Percentiles rank a stretch among this genome's conserved stretches.
Conservation (phyloP, 2,797 vertebrate genomes). For the Schizopygopsis malacanthus region DNA sequence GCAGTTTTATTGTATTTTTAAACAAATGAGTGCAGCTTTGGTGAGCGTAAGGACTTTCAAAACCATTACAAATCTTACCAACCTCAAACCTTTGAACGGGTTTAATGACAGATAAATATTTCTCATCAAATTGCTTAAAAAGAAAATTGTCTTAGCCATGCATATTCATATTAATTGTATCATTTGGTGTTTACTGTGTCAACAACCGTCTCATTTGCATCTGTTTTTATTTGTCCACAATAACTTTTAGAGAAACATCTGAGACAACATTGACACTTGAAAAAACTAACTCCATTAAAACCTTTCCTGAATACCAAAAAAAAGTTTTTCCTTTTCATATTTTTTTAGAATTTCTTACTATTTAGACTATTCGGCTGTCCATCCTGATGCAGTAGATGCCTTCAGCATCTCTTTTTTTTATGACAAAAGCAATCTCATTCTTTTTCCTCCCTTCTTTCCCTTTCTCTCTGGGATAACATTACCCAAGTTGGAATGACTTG, state of each 20-base stretch:
- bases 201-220: neutral
- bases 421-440: slow-evolving; percentile 78
- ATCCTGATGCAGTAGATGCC: slow-evolving; percentile 6
- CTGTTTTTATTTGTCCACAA: neutral
- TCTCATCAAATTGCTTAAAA: neutral
- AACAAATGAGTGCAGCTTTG: neutral
- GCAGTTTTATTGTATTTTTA: neutral
- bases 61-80: neutral
- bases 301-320: neutral
- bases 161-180: neutral
- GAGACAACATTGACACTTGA: neutral
- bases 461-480: slow-evolving; percentile 75
- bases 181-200: neutral
- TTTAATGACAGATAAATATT: neutral
- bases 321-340: slow-evolving; percentile 3
- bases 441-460: slow-evolving; percentile 43
- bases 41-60: neutral
- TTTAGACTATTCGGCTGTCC: neutral
- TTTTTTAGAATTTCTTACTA: slow-evolving; percentile 31
- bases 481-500: slow-evolving; percentile 83
- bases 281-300: neutral
- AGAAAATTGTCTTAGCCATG: neutral
- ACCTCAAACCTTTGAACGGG: neutral
- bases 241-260: neutral
- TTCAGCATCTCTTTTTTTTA: slow-evolving; percentile 77